Evolutionary conservation across 2,888 invertebrate species (phyloP), one percentile per base, ranked within the genome.

Genomic region (Thecocarcelia acutangulata): DNA sequence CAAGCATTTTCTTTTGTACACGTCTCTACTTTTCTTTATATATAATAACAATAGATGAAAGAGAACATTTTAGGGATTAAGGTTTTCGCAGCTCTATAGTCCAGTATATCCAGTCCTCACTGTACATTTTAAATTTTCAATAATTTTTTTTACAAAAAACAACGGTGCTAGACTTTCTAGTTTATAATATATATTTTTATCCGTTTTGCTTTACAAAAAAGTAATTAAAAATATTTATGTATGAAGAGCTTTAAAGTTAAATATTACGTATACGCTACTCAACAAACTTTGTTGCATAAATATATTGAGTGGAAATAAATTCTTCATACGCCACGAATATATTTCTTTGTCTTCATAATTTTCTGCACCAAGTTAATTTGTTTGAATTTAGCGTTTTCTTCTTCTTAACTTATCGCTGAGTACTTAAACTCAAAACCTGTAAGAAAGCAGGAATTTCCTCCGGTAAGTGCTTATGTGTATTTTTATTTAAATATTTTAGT

Each of bases 271-370:
- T 69, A 28, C 58, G 58, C 11, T 37, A 61, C 66, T 74, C 82
- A 15, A 58, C 24, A n/a, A n/a, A n/a, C n/a, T n/a, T n/a, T n/a
- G 46, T 24, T 78, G 82, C 54, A 78, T 82, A n/a, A n/a, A n/a
- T n/a, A 75, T 61, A 61, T 78, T 82, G 78, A 82, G 66, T 68
- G 74, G 66, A 75, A 54, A 78, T 82, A 75, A 82, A 78, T 82
- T 70, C 59, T 17, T 75, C 42, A 70, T 75, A 56, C 59, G 63
- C 73, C 58, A 59, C 69, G 52, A 54, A 52, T 21, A 48, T 70
- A 21, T 78, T 74, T 1, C 44, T 59, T 59, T 19, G 40, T 59
- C 19, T 56, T 17, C 4, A 1, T 58, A 3, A 48, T n/a, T 21
- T 33, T 13, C 13, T 24, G 21, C 17, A 66, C 44, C 58, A 46